Conservation (phyloP, 2,113 vertebrate species). For the Prolemur simus region DNA sequence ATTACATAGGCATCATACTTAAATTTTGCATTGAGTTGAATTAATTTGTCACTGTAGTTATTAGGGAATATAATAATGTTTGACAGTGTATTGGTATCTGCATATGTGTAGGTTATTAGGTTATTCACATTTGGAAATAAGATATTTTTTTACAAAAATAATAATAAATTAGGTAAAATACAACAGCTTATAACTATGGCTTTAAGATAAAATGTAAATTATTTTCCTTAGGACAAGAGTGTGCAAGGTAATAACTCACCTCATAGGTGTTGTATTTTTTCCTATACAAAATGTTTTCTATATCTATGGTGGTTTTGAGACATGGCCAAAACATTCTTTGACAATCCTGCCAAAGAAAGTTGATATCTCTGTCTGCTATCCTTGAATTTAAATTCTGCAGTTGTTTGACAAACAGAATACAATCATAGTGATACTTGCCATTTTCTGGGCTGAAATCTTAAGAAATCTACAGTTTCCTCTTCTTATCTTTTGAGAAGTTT, state of each 20-base stretch:
- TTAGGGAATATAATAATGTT: neutral
- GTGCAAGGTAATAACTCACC: neutral
- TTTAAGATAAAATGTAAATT: neutral
- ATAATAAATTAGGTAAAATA: neutral
- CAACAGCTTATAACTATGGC: neutral
- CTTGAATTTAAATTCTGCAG: neutral
- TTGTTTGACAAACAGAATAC: neutral
- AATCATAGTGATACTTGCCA: neutral
- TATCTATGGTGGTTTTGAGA: neutral
- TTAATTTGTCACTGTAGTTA: neutral
- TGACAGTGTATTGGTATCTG: neutral
- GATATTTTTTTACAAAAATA: neutral
- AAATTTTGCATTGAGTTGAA: neutral
- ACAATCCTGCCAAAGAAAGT: neutral
- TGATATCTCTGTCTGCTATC: neutral
- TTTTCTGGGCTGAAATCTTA: neutral
- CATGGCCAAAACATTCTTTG: neutral
- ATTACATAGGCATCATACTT: neutral
- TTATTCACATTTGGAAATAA: neutral
- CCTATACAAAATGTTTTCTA: neutral
- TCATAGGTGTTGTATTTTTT: neutral
- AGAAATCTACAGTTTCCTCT: neutral
- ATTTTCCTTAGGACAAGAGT: neutral
- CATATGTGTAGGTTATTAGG: neutral
- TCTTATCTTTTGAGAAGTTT: neutral